Percentiles rank a stretch among this genome's conserved stretches.
These are phyloP conservation scores for Plebejus argus DNA, from an alignment of 2,888 invertebrate genomes.

Conservation along the genomic window DNA sequence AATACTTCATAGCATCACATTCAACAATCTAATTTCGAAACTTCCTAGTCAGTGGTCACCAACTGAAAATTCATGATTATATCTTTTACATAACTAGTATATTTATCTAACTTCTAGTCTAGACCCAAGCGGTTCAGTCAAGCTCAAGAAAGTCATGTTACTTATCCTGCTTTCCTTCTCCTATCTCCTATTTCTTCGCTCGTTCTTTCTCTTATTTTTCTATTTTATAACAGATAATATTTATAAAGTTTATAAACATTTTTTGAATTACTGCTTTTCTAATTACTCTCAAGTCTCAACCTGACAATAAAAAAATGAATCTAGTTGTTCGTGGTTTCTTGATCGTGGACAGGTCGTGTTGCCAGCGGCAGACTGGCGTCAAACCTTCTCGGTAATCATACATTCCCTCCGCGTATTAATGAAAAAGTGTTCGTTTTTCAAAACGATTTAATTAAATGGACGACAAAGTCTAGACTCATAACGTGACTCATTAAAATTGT, in stretches of 20 bases:
- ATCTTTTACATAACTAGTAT: background rate
- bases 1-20: background rate
- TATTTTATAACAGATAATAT: background rate
- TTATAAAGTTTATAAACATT: too few relatives aligned
- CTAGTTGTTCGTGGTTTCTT: background rate
- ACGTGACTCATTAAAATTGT: slow-evolving; percentile 29
- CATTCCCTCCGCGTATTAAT: slow-evolving; percentile 23
- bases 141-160: background rate
- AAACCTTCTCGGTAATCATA: slow-evolving; percentile 12
- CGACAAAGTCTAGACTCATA: slow-evolving; percentile 28
- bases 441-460: slow-evolving; percentile 19
- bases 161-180: too few relatives aligned
- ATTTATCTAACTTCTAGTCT: background rate
- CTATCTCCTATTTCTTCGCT: too few relatives aligned
- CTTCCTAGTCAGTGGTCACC: background rate
- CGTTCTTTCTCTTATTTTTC: background rate
- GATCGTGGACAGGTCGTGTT: background rate
- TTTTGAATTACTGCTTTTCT: background rate
- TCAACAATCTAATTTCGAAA: background rate
- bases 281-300: background rate
- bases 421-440: slow-evolving; percentile 29
- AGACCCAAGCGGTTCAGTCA: background rate
- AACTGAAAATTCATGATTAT: background rate
- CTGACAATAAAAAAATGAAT: background rate
- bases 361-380: slow-evolving; percentile 16